Percentiles rank a stretch among this genome's conserved stretches.
Evolutionary conservation across 2,888 invertebrate genomes (phyloP).

Genomic region (Amitus sp.): DNA sequence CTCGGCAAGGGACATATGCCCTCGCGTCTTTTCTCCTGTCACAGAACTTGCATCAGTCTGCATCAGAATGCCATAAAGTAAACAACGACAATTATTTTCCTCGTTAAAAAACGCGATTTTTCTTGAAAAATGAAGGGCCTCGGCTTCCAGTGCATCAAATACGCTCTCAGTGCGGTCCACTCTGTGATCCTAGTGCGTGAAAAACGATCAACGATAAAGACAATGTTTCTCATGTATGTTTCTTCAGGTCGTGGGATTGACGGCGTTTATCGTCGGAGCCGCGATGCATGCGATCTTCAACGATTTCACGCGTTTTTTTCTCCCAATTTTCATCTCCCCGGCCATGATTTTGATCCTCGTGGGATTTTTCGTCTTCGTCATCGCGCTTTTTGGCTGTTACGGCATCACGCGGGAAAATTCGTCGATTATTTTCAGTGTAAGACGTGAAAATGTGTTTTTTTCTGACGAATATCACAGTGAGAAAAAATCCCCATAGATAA

Average conservation of each 20-base stretch:
- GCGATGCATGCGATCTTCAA: constrained; percentile 71
- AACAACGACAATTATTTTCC: no score
- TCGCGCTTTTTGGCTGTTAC: constrained; percentile 82
- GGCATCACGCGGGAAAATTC: constrained; percentile 85
- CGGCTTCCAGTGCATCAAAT: constrained; percentile 74
- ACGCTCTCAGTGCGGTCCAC: constrained; percentile 75
- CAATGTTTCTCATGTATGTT: background rate
- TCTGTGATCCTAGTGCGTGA: constrained; percentile 73
- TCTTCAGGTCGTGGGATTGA: constrained; percentile 74
- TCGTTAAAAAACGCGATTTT: background rate
- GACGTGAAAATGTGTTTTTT: constrained; percentile 9
- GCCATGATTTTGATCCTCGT: constrained; percentile 80
- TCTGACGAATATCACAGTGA: no score
- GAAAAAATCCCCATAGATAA: no score
- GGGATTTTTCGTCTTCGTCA: constrained; percentile 80
- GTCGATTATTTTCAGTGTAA: constrained; percentile 73
- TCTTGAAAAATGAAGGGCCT: constrained; percentile 50
- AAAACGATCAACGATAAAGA: no score
- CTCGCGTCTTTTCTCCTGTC: constrained; percentile 19
- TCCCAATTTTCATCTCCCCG: constrained; percentile 75
- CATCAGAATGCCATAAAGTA: no score
- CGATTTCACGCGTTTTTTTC: constrained; percentile 72
- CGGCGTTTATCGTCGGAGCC: constrained; percentile 74
- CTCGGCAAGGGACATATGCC: constrained; percentile 35
- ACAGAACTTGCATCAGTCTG: no score